Evolutionary conservation across 2,888 invertebrate genomes (phyloP).

Genomic region (Octonoba sinensis): DNA sequence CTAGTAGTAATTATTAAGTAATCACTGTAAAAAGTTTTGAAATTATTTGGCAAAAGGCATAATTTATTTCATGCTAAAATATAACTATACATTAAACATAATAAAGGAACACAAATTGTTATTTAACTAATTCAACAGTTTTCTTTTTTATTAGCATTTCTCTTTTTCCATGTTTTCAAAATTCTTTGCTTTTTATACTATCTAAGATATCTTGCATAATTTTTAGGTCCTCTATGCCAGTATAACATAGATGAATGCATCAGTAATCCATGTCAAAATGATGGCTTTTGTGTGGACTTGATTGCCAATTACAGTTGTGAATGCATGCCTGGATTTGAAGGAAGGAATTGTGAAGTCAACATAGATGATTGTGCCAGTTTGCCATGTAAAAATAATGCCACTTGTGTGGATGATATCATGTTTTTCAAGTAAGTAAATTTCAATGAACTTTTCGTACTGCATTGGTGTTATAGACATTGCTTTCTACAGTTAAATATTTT

Average conservation of each 20-base stretch:
- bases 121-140: too few species aligned
- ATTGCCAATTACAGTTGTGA: conserved; percentile 67
- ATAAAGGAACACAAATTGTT: too few species aligned
- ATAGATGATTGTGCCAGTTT: conserved; percentile 68
- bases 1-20: too few species aligned
- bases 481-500: too few species aligned
- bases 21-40: too few species aligned
- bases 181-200: too few species aligned
- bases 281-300: conserved; percentile 71
- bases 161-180: too few species aligned
- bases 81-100: too few species aligned
- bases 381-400: conserved; percentile 70
- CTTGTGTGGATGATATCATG: conserved; percentile 68
- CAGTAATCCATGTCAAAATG: conserved; percentile 75
- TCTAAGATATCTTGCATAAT: too few species aligned
- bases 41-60: too few species aligned
- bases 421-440: conserved; percentile 57
- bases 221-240: conserved; percentile 74
- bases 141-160: too few species aligned
- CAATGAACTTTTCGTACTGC: background rate
- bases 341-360: conserved; percentile 68
- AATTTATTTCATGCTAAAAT: too few species aligned
- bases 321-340: conserved; percentile 68
- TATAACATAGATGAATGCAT: conserved; percentile 75
- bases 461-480: background rate